Conservation (phyloP, 2,113 vertebrate genomes). For the Desmodus rotundus region DNA sequence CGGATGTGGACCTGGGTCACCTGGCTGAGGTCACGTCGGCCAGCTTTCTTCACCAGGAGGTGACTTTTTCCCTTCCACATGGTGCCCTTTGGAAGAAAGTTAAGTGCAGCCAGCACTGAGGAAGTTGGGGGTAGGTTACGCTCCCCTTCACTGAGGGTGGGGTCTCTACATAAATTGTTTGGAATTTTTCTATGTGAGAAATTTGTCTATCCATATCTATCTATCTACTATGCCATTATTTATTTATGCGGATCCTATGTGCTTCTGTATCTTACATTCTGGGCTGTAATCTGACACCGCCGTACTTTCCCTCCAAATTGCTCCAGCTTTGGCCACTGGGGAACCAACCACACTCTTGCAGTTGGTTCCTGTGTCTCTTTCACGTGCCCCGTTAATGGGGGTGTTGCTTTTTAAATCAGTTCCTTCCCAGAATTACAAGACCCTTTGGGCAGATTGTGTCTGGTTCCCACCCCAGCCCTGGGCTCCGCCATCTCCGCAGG, state of each 20-base stretch:
- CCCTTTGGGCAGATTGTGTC: not conserved
- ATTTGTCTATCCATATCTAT: not conserved
- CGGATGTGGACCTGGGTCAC: accelerated
- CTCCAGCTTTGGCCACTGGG: not conserved
- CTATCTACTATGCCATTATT: not conserved
- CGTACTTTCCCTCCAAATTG: not conserved
- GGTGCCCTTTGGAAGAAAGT: not conserved
- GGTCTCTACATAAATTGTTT: not conserved
- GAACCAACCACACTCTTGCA: accelerated
- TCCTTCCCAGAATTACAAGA: not conserved
- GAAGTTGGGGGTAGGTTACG: not conserved
- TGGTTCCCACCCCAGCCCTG: not conserved
- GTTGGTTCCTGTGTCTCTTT: not conserved
- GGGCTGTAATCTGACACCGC: not conserved
- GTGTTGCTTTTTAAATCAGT: not conserved
- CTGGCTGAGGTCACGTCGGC: not conserved
- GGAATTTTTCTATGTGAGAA: not conserved
- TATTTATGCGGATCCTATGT: accelerated
- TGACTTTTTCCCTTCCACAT: accelerated
- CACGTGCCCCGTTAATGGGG: accelerated
- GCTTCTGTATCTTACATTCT: not conserved
- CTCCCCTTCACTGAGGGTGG: not conserved
- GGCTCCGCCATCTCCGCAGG: not conserved
- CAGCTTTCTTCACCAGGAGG: not conserved
- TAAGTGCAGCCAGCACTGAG: accelerated